Evolutionary conservation across 1,140 invertebrate genomes (phyloP).

Genomic region (Trichonephila inaurata): DNA sequence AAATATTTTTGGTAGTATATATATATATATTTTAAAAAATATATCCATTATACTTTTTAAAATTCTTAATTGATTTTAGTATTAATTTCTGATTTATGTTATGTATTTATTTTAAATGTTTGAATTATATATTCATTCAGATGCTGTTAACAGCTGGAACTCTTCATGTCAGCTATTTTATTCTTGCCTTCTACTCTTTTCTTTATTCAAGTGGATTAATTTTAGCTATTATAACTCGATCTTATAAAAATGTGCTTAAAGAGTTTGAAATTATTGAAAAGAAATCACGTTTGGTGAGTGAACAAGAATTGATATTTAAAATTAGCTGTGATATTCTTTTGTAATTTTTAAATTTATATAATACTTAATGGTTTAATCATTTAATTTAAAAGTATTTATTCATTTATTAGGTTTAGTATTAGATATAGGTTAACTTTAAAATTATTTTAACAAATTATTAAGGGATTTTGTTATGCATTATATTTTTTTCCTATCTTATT

Average conservation of each 20-base stretch:
- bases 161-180: slow-evolving; percentile 71
- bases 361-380: neutral
- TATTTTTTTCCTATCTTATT: too few relatives aligned
- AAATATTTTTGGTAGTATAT: too few relatives aligned
- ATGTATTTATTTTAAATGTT: neutral
- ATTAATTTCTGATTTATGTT: neutral
- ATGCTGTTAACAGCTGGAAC: slow-evolving; percentile 73
- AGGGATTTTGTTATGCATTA: too few relatives aligned
- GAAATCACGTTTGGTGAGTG: slow-evolving; percentile 43
- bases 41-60: too few relatives aligned
- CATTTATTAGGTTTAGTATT: too few relatives aligned
- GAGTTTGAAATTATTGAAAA: slow-evolving; percentile 71
- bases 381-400: neutral
- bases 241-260: slow-evolving; percentile 71
- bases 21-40: too few relatives aligned
- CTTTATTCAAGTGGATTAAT: slow-evolving; percentile 71
- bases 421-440: too few relatives aligned
- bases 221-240: slow-evolving; percentile 73
- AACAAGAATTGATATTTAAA: neutral
- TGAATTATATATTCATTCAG: neutral
- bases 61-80: too few relatives aligned
- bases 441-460: too few relatives aligned
- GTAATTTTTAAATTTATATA: too few relatives aligned
- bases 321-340: too few relatives aligned
- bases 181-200: slow-evolving; percentile 72